Base-by-base conservation (phyloP, 2,888 invertebrate genomes). In the Andrena bicolor region DNA sequence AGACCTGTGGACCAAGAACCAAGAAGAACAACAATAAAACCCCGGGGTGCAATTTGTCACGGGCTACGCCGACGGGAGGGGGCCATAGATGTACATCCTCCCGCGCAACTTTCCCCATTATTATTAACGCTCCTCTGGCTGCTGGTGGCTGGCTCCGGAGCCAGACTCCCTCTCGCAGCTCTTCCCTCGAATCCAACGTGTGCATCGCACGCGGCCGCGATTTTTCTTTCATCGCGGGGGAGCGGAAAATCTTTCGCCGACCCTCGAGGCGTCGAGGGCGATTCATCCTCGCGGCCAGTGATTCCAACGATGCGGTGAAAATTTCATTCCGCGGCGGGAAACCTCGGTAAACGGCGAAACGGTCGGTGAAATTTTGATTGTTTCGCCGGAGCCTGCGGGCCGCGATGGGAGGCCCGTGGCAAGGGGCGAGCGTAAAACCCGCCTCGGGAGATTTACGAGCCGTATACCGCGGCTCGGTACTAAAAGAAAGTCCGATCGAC, bases 1-100 rank as follows among this genome's bases (percentile, higher is more conserved):
- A 71, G 58, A 41, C 65, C 56, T 41, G 13, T 4, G 41, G 64
- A 61, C 82, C 58, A 70, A 66, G 83, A 86, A 84, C 80, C 80
- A 82, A 85, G 83, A 87, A 88, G 88, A 91, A 90, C 89, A 91
- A 91, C 91, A 90, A 91, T 91, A 90, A 92, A 92, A 92, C 90
- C 90, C 90, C 75, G 75, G 88, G 89, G 91, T 88, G 88, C 88
- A 92, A 92, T 92, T 92, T 92, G 91, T 92, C 92, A 92, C 90
- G 90, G 89, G 84, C 84, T 72, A 79, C 82, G 74, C 76, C 83
- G 80, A 81, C 53, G 51, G 66, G 80, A 28, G 66, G 13, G 75
- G 74, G 41, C 41, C 51, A 84, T 76, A 84, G 86, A 85, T 86
- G 88, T 89, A 89, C 83, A 78, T 80, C 81, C 82, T 77, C 76